These are phyloP conservation scores for Hypomecis atomaria DNA, from an alignment of 2,888 invertebrate species.

Conservation along the genomic window DNA sequence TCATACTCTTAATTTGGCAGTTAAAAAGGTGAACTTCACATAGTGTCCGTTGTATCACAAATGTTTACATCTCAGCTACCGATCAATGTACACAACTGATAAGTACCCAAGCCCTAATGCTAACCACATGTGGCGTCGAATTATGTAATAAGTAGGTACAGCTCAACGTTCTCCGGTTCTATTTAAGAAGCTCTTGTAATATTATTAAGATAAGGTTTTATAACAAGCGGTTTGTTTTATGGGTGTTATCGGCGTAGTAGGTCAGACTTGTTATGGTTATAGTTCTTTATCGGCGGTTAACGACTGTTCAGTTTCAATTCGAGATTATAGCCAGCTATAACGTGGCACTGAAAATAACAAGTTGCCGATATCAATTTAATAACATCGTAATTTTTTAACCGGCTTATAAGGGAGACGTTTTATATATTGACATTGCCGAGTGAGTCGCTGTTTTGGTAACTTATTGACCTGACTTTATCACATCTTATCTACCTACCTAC, in stretches of 20 bases:
- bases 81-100: slow-evolving; percentile 8
- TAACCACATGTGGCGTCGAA: slow-evolving; percentile 22
- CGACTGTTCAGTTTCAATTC: slow-evolving; percentile 59
- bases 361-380: slow-evolving; percentile 50
- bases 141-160: slow-evolving; percentile 27
- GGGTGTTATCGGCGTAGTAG: slow-evolving; percentile 62
- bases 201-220: slow-evolving; percentile 67
- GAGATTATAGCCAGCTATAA: slow-evolving; percentile 50
- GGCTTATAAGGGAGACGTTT: slow-evolving; percentile 39
- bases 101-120: slow-evolving; percentile 7
- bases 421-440: slow-evolving; percentile 14
- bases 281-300: slow-evolving; percentile 62
- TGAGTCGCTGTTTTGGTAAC: slow-evolving; percentile 22
- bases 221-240: slow-evolving; percentile 62
- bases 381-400: slow-evolving; percentile 47
- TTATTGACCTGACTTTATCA: slow-evolving; percentile 10
- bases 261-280: slow-evolving; percentile 66
- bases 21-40: background rate
- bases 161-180: slow-evolving; percentile 46
- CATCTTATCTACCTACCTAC: background rate
- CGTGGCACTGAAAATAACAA: slow-evolving; percentile 29
- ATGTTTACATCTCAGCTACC: slow-evolving; percentile 7
- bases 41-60: background rate
- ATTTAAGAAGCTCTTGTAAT: slow-evolving; percentile 66
- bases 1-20: background rate